Evolutionary conservation across 2,888 invertebrate species (phyloP).

Genomic region (Atethmia centrago): DNA sequence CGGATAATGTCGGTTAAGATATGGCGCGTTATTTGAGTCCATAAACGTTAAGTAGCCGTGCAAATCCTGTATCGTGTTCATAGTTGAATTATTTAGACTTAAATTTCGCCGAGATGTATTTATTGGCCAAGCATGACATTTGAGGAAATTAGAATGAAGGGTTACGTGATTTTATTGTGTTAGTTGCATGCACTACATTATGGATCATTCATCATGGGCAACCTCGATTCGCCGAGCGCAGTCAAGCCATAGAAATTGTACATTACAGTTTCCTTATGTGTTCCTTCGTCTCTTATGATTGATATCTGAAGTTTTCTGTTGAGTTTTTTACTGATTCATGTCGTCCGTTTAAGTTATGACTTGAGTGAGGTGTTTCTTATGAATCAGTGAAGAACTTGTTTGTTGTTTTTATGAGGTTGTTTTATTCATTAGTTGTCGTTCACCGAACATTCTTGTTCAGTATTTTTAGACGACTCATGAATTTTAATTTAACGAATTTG

Average conservation of each 20-base stretch:
- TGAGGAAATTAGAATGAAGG: conserved; percentile 60
- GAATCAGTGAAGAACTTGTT: conserved; percentile 56
- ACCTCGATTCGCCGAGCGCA: conserved; percentile 36
- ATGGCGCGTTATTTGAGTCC: conserved; percentile 74
- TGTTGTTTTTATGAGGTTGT: conserved; percentile 55
- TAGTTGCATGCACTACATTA: conserved; percentile 25
- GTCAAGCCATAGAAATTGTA: conserved; percentile 43
- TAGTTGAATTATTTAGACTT: conserved; percentile 47
- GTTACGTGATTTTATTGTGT: conserved; percentile 60
- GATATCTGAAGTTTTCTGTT: conserved; percentile 52
- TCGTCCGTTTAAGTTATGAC: conserved; percentile 54
- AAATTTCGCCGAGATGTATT: conserved; percentile 48
- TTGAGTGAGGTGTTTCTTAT: conserved; percentile 54
- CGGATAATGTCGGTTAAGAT: conserved; percentile 68
- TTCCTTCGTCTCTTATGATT: conserved; percentile 52
- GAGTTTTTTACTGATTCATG: conserved; percentile 40
- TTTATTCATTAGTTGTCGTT: conserved; percentile 55
- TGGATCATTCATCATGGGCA: conserved; percentile 52
- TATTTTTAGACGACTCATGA: conserved; percentile 36
- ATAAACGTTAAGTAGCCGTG: conserved; percentile 76
- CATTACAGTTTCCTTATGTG: conserved; percentile 54
- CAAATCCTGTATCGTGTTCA: conserved; percentile 64
- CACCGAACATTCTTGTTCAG: conserved; percentile 37
- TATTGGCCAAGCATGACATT: conserved; percentile 61
- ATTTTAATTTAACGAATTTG: conserved; percentile 34